A percentile compares a stretch with the other conserved stretches of the same genome.
These are phyloP conservation scores for Archegozetes longisetosus DNA, from an alignment of 1,140 invertebrate genomes.

Conservation along the genomic window DNA sequence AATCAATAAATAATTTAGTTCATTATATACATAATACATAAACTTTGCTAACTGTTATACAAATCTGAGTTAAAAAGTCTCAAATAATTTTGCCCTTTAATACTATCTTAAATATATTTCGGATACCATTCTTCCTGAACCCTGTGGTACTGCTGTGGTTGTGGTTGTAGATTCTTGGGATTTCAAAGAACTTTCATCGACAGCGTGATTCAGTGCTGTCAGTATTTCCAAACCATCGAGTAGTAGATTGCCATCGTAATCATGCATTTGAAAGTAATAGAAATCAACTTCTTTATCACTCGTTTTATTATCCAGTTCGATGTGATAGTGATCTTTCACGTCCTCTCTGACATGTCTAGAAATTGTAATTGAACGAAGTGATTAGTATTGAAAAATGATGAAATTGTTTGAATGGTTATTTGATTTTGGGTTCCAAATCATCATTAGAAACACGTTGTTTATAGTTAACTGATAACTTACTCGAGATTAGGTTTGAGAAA, in stretches of 20 bases:
- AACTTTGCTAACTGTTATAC: too few species aligned
- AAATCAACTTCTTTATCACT: slow-evolving; percentile 1
- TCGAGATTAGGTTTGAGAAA: background rate
- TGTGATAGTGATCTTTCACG: slow-evolving; percentile 16
- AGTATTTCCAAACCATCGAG: slow-evolving; percentile 64
- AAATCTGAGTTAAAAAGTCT: too few species aligned
- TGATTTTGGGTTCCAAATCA: too few species aligned
- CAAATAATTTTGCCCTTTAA: too few species aligned
- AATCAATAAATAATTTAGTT: too few species aligned
- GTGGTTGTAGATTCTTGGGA: background rate
- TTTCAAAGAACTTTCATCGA: slow-evolving; percentile 26
- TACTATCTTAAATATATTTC: too few species aligned
- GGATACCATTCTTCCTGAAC: too few species aligned
- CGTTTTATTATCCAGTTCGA: slow-evolving; percentile 10
- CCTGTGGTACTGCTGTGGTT: background rate
- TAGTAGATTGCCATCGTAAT: slow-evolving; percentile 58
- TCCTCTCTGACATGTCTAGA: slow-evolving; percentile 24
- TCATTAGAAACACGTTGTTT: background rate
- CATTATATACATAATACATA: too few species aligned
- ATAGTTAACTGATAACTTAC: slow-evolving; percentile 1
- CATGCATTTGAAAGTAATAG: slow-evolving; percentile 43
- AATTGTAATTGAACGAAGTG: slow-evolving; percentile 23
- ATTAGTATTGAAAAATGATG: background rate
- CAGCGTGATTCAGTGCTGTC: slow-evolving; percentile 33
- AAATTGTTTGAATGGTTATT: background rate